These are phyloP conservation scores for Thamnophis sirtalis DNA, from an alignment of 2,113 vertebrate genomes.

Conservation along the genomic window DNA sequence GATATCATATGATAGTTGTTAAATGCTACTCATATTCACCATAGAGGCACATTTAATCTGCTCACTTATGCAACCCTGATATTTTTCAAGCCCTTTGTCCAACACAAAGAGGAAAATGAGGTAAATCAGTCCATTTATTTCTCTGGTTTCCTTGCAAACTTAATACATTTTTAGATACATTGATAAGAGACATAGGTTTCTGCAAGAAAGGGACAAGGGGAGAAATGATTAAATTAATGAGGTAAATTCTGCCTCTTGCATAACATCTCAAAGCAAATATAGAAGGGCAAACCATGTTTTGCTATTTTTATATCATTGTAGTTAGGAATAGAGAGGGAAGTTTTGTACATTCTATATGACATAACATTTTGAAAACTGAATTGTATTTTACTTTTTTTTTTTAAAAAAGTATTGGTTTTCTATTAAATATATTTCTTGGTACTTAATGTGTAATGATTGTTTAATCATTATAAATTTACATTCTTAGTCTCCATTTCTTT, in stretches of 20 bases:
- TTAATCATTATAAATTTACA: too few species aligned
- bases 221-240: background rate
- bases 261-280: background rate
- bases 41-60: background rate
- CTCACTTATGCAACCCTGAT: background rate
- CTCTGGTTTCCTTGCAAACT: background rate
- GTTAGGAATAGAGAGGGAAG: background rate
- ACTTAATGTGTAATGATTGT: too few species aligned
- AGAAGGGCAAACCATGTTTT: background rate
- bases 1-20: background rate
- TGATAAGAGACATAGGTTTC: background rate
- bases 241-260: background rate
- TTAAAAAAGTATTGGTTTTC: too few species aligned
- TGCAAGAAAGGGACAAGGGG: background rate
- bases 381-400: background rate
- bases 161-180: background rate
- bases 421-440: too few species aligned
- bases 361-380: background rate
- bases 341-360: background rate
- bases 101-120: background rate
- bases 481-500: too few species aligned
- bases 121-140: background rate
- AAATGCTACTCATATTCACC: background rate
- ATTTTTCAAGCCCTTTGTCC: background rate
- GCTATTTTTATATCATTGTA: background rate